Evolutionary conservation across 92 coral and sea anemone species (phyloP).

Genomic region (Epizoanthus rinbou): DNA sequence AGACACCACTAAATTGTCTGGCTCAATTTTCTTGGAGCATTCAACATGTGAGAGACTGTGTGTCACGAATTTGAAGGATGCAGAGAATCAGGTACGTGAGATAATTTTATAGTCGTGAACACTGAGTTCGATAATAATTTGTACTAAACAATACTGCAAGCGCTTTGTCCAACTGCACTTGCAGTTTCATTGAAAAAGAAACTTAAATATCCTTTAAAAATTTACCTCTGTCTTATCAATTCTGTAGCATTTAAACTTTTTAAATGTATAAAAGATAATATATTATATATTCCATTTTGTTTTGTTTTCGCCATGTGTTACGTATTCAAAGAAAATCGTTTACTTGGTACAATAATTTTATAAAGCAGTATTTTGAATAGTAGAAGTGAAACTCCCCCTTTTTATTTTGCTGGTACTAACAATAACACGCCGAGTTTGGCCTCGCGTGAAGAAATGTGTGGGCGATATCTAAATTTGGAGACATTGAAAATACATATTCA

Average conservation of each 20-base stretch:
- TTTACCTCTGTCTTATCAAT: not conserved
- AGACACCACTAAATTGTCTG: conserved; percentile 81
- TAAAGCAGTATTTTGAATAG: conserved; percentile 6
- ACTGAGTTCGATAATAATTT: conserved; percentile 35
- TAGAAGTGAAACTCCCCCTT: not conserved
- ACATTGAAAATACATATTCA: conserved; percentile 29
- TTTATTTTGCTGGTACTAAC: conserved; percentile 11
- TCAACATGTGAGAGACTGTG: conserved; percentile 86
- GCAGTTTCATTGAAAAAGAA: conserved; percentile 5
- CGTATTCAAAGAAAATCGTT: conserved; percentile 3
- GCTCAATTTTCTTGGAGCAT: conserved; percentile 87
- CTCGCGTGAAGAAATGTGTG: conserved; percentile 29
- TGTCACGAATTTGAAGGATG: conserved; percentile 81
- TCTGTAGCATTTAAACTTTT: conserved; percentile 21
- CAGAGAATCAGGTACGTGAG: conserved; percentile 76
- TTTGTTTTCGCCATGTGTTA: not conserved
- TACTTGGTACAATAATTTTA: conserved; percentile 5
- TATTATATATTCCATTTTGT: conserved; percentile 17
- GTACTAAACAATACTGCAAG: conserved; percentile 7
- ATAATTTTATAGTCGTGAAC: conserved; percentile 10
- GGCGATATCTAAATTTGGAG: conserved; percentile 46
- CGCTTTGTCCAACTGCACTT: conserved; percentile 20
- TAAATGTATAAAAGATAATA: conserved; percentile 2
- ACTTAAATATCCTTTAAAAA: not conserved
- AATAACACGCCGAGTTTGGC: not conserved